phyloP scores from a whole-genome alignment of 2,113 vertebrate species.

The Candoia aspera region DNA sequence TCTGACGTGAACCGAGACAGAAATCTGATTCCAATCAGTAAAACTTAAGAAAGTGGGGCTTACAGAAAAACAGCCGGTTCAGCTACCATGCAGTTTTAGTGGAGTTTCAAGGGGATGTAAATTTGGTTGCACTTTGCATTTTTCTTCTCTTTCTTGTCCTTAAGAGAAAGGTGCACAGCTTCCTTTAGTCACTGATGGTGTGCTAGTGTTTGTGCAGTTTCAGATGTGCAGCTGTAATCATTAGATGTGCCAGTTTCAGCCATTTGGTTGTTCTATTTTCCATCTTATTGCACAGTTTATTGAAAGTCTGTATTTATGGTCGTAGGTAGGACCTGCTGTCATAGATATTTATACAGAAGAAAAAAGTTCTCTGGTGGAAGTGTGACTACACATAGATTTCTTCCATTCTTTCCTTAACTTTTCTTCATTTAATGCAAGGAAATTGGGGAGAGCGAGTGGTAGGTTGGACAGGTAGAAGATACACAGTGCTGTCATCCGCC shows the following conservation, averaged over 20 bases:
- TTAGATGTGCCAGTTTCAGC: not conserved
- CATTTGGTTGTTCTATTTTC: not conserved
- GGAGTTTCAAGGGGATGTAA: not conserved
- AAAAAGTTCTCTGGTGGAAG: too few relatives aligned
- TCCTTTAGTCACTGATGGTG: not conserved
- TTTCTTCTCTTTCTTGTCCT: not conserved
- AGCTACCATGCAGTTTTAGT: not conserved
- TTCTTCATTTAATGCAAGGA: too few relatives aligned
- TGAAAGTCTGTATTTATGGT: not conserved
- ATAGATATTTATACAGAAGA: too few relatives aligned
- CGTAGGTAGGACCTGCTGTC: too few relatives aligned
- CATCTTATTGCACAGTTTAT: not conserved
- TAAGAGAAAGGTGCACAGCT: not conserved
- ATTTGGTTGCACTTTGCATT: not conserved
- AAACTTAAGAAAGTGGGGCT: not conserved
- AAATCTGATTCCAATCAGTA: not conserved
- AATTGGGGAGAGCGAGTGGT: too few relatives aligned
- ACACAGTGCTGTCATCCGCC: too few relatives aligned
- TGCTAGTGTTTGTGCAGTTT: not conserved
- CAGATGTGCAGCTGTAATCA: not conserved
- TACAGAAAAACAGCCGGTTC: not conserved
- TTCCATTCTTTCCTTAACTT: too few relatives aligned
- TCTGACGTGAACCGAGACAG: not conserved
- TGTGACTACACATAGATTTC: too few relatives aligned
- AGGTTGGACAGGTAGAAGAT: too few relatives aligned